Conservation (phyloP, 1,140 invertebrate species). For the Bombus picipes region DNA sequence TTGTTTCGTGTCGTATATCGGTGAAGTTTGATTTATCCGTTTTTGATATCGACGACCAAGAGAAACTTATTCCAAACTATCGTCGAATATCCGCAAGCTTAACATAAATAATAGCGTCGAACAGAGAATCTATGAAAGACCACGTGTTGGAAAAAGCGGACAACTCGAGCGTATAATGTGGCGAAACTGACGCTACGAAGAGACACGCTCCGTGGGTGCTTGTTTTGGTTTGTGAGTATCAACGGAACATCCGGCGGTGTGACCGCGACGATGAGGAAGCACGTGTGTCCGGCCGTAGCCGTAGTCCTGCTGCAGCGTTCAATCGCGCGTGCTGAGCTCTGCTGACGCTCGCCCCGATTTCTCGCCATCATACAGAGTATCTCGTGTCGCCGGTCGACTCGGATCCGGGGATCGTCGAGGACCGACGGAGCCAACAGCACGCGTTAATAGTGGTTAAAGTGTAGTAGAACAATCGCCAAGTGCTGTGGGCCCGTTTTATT, state of each 20-base stretch:
- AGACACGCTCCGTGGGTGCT: conserved; percentile 10
- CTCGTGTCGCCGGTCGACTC: conserved; percentile 42
- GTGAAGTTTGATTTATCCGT: neutral
- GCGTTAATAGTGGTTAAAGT: neutral
- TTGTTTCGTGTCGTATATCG: neutral
- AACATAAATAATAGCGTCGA: fast-evolving
- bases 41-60: neutral
- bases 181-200: conserved; percentile 42
- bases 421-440: conserved; percentile 31
- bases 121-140: neutral
- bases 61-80: neutral
- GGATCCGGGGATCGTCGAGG: conserved; percentile 36
- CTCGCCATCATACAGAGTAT: conserved; percentile 3
- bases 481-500: neutral
- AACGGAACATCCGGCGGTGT: conserved; percentile 43
- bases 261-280: conserved; percentile 55
- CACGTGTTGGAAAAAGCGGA: neutral
- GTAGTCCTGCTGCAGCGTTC: conserved; percentile 35
- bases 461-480: too few species aligned
- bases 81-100: too few species aligned
- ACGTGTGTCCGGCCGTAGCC: conserved; percentile 52
- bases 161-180: conserved; percentile 1
- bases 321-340: conserved; percentile 36
- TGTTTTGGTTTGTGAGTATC: neutral
- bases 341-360: conserved; percentile 55